Evolutionary conservation across 1,140 invertebrate species (phyloP), one percentile per base, ranked within the genome.

Genomic region (Limonius californicus): DNA sequence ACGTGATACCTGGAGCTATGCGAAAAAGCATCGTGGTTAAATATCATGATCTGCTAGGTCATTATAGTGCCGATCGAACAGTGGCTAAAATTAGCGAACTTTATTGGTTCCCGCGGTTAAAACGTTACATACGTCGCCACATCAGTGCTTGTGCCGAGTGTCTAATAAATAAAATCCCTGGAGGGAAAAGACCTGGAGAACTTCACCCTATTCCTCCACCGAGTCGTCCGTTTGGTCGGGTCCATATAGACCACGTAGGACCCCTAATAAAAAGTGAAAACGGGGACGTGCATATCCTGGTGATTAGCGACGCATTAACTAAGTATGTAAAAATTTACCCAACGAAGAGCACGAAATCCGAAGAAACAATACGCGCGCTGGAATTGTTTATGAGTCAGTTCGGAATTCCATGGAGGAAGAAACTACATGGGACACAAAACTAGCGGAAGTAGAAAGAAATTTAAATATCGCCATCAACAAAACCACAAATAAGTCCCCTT

Each of bases 221-320:
- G 12, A 42, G 8, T n/a, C 15, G 39, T n/a, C 69, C 67, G 14
- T 70, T 70, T 20, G 18, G 39, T 9, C 56, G 61, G 1, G 23
- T 68, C 7, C 68, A 72, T 61, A 16, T 71, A 11, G 68, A 67
- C 63, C 64, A 23, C 62, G 57, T 19, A 18, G 61, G 75, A 0
- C 76, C 74, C 6, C 65, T 76, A 6, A 65, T 70, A 6, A 67
- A 67, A 3, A 72, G 66, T 11, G 2, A n/a, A 12, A n/a, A n/a
- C 12, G 14, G 16, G 14, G 30, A 35, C 18, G 6, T 57, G 18
- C 30, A 30, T 61, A 55, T 74, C 11, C 23, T 75, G 7, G 66
- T 70, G 11, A 59, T 71, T 1, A 60, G 72, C 0, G 70, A 74
- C 43, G 53, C 65, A 1, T 74, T 74, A 19, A 71, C 69, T 1